Evolutionary conservation across 2,113 vertebrate genomes (phyloP).

Genomic region (Blennius ocellaris): DNA sequence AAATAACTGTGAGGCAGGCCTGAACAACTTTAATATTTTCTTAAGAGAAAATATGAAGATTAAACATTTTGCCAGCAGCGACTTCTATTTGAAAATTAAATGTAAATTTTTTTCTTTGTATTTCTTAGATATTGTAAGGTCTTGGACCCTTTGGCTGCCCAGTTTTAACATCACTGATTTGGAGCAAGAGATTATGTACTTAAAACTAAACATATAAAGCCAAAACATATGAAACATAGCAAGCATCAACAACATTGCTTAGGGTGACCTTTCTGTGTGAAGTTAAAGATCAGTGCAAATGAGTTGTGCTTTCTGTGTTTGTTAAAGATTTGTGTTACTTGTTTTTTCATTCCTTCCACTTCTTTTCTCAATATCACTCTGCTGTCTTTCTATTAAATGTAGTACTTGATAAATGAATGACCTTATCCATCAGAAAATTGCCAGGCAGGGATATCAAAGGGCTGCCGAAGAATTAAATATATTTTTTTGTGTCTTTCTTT

Average conservation of each 20-base stretch:
- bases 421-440: constrained; percentile 29
- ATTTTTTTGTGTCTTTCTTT: constrained; percentile 19
- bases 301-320: constrained; percentile 6
- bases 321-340: constrained; percentile 4
- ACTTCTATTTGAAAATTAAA: no score
- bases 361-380: constrained; percentile 10
- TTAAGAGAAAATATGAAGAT: no score
- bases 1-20: no score
- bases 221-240: neutral
- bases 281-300: constrained; percentile 7
- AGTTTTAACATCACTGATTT: no score
- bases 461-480: constrained; percentile 14
- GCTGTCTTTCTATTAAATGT: constrained; percentile 11
- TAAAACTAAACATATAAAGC: neutral
- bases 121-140: no score
- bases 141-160: no score
- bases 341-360: neutral
- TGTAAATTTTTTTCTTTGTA: no score
- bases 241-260: neutral
- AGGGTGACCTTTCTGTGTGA: neutral
- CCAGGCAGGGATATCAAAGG: constrained; percentile 12
- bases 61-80: no score
- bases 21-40: no score
- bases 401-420: constrained; percentile 26
- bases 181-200: no score